Conservation (phyloP, 2,888 invertebrate genomes). For the Leptura quadrifasciata region DNA sequence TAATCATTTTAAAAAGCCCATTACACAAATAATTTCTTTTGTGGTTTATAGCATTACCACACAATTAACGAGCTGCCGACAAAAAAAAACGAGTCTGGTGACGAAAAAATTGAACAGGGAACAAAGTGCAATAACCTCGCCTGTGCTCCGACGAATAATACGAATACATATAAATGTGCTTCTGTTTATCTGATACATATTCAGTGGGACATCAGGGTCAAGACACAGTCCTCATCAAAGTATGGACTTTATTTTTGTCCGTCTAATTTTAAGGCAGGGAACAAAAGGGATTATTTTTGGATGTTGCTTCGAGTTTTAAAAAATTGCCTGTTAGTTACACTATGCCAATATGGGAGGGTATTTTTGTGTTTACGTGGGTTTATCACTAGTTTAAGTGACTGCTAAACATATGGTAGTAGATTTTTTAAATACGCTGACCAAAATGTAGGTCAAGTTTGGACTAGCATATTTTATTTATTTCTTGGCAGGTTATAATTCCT, state of each 20-base stretch:
- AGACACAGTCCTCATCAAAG: not conserved
- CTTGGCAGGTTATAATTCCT: too few species aligned
- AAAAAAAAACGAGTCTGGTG: not conserved
- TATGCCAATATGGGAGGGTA: not conserved
- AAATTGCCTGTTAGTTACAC: not conserved
- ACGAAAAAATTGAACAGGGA: not conserved
- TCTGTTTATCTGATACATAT: slow-evolving; percentile 20
- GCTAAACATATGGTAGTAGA: too few species aligned
- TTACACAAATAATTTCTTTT: slow-evolving; percentile 5
- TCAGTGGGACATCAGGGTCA: slow-evolving; percentile 5
- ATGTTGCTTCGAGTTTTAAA: not conserved
- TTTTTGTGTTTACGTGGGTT: too few species aligned
- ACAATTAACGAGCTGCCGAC: slow-evolving; percentile 8
- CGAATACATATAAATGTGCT: slow-evolving; percentile 2
- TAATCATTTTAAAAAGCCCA: not conserved
- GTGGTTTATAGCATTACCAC: slow-evolving; percentile 11
- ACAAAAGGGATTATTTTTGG: slow-evolving; percentile 14
- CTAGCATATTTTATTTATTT: too few species aligned
- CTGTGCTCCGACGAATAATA: not conserved
- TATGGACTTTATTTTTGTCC: not conserved
- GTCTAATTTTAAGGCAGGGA: slow-evolving; percentile 20
- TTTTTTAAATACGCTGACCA: too few species aligned
- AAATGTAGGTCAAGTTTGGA: too few species aligned
- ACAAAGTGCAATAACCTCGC: slow-evolving; percentile 11
- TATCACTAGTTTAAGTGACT: too few species aligned